phyloP scores from a whole-genome alignment of 2,113 vertebrate species.

The Ophthalmolycus amberensis region DNA sequence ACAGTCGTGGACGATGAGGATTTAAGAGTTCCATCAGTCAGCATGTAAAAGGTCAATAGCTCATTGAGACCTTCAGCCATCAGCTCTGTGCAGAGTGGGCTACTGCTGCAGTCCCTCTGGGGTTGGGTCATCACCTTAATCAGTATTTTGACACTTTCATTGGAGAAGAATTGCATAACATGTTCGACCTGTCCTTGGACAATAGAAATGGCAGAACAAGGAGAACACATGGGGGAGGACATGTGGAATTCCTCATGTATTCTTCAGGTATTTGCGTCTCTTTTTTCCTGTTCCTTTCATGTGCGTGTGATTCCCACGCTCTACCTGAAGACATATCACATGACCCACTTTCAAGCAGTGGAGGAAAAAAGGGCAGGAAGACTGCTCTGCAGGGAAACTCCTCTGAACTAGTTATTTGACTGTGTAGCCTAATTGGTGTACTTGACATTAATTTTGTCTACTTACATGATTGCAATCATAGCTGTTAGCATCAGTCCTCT shows the following conservation, averaged over 20 bases:
- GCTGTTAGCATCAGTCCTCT: slow-evolving; percentile 12
- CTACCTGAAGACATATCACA: slow-evolving; percentile 39
- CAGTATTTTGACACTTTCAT: slow-evolving; percentile 49
- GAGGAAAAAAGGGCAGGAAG: slow-evolving; percentile 7
- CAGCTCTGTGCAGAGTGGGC: slow-evolving; percentile 9
- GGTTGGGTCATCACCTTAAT: slow-evolving; percentile 32
- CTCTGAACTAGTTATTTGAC: not conserved
- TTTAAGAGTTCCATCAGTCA: slow-evolving; percentile 61
- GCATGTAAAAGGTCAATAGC: slow-evolving; percentile 33
- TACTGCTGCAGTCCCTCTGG: slow-evolving; percentile 7
- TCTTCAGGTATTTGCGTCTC: slow-evolving; percentile 2
- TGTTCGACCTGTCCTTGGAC: slow-evolving; percentile 43
- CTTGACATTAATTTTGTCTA: not conserved
- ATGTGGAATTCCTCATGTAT: slow-evolving; percentile 7
- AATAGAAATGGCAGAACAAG: slow-evolving; percentile 13
- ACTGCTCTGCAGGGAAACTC: slow-evolving; percentile 5
- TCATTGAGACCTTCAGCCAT: slow-evolving; percentile 31
- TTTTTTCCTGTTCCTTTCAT: slow-evolving; percentile 26
- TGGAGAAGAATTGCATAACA: slow-evolving; percentile 17
- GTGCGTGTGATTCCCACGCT: not conserved
- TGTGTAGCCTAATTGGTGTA: not conserved
- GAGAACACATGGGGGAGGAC: not conserved
- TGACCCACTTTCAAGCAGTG: slow-evolving; percentile 49
- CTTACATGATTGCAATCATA: slow-evolving; percentile 18
- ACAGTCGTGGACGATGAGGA: slow-evolving; percentile 7